Base-by-base conservation (phyloP, 2,888 invertebrate genomes). In the Dugesia japonica region DNA sequence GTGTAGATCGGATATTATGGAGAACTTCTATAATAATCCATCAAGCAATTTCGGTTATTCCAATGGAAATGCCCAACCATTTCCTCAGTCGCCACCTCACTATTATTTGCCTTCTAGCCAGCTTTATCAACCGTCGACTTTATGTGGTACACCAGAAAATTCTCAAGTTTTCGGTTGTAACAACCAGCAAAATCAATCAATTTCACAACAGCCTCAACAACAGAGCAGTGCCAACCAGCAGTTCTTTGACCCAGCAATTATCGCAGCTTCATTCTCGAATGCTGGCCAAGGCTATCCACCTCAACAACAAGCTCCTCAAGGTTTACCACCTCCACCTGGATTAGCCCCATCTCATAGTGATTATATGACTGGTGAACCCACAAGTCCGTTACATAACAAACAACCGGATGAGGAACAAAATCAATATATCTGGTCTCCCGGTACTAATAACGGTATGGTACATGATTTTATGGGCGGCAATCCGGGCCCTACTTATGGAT, bases 71-170 rank as follows among this genome's bases (percentile, higher is more conserved):
- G 56, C 56, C 17, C 56, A 56, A 23, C 56, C 56, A 56, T 56
- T 56, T 56, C 56, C 56, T 9, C 56, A 56, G 23, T 56, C 56
- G 17, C 56, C 56, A 56, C 56, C 56, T 56, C 56, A 56, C 17
- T 56, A 56, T 56, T 56, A 56, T 56, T 56, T 56, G 56, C 56
- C 56, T 56, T 56, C 56, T 56, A 56, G 23, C 56, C 56, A 56
- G 56, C 23, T 56, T 20, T 56, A 20, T n/a, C 56, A 56, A 56
- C n/a, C 56, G 4, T 56, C 56, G 7, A 56, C 56, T 1, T 20
- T 56, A n/a, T 56, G 56, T 56, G 56, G 56, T 23, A 56, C 56
- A 56, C 56, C 56, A 9, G 56, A 56, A 56, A 56, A 56, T 23
- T 56, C 56, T 7, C 56, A 56, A n/a, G 20, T 56, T 56, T 56